Percentiles rank a stretch among this genome's conserved stretches.
These are phyloP conservation scores for Chelidonichthys spinosus DNA, from an alignment of 2,797 vertebrate species.

Conservation along the genomic window DNA sequence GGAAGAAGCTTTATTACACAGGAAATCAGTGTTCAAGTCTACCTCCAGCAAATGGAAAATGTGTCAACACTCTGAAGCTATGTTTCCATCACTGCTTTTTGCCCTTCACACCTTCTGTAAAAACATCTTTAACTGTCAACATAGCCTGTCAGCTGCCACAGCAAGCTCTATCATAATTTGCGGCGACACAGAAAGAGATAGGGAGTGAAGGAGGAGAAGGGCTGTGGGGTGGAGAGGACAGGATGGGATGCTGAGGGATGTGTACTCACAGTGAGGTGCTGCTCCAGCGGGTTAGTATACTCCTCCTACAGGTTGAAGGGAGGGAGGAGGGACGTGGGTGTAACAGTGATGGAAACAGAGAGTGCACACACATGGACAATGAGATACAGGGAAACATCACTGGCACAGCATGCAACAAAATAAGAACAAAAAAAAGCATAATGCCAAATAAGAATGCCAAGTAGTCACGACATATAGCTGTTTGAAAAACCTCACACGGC, in stretches of 20 bases:
- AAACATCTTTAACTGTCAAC: slow-evolving; percentile 29
- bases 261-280: slow-evolving; percentile 96
- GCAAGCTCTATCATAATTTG: slow-evolving; percentile 37
- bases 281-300: slow-evolving; percentile 92
- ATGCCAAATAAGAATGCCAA: slow-evolving; percentile 24
- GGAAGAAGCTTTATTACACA: slow-evolving; percentile 28
- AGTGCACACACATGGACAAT: slow-evolving; percentile 73
- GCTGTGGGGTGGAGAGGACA: slow-evolving; percentile 38
- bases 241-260: slow-evolving; percentile 61
- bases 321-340: slow-evolving; percentile 67
- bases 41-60: slow-evolving; percentile 8
- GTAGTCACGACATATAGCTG: slow-evolving; percentile 11
- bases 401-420: slow-evolving; percentile 64
- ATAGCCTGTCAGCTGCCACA: slow-evolving; percentile 67
- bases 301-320: slow-evolving; percentile 87
- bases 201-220: slow-evolving; percentile 28
- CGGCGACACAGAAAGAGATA: slow-evolving; percentile 41
- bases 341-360: slow-evolving; percentile 76
- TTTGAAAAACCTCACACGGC: background rate
- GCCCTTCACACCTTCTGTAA: slow-evolving; percentile 20
- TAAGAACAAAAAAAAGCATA: slow-evolving; percentile 49
- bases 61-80: slow-evolving; percentile 13
- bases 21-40: background rate
- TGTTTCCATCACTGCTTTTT: slow-evolving; percentile 25
- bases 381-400: slow-evolving; percentile 76